Conservation (phyloP, 2,797 vertebrate genomes). For the Crenichthys baileyi region DNA sequence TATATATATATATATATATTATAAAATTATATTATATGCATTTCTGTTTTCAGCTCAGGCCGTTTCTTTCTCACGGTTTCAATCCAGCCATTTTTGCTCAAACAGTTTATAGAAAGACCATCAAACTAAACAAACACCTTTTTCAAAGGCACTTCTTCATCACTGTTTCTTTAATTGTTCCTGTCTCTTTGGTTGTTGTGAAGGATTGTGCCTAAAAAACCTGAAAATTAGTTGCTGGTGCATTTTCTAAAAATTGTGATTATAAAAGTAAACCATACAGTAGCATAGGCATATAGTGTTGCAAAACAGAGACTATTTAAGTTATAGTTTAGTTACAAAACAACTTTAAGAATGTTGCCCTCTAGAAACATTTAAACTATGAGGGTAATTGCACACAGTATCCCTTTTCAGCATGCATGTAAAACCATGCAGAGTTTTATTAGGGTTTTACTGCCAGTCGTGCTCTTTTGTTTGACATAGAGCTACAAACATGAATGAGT, state of each 20-base stretch:
- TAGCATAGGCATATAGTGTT: background rate
- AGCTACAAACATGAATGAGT: slow-evolving; percentile 23
- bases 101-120: no score
- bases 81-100: no score
- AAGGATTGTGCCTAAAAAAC: background rate
- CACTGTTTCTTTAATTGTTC: background rate
- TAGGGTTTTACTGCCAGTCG: slow-evolving; percentile 38
- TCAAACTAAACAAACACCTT: background rate
- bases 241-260: background rate
- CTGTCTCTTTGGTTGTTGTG: background rate
- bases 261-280: background rate
- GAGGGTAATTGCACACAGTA: slow-evolving; percentile 6
- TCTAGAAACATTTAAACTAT: background rate
- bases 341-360: background rate
- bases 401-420: slow-evolving; percentile 33
- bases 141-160: background rate
- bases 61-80: no score
- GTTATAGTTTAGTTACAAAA: background rate
- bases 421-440: slow-evolving; percentile 39
- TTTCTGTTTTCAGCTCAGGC: no score
- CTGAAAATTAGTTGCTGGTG: background rate
- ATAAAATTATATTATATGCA: no score
- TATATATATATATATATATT: no score
- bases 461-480: slow-evolving; percentile 47
- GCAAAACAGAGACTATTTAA: background rate